Percentiles rank a stretch among this genome's conserved stretches.
Evolutionary conservation across 2,113 vertebrate genomes (phyloP).

Genomic region (Heterotis niloticus): DNA sequence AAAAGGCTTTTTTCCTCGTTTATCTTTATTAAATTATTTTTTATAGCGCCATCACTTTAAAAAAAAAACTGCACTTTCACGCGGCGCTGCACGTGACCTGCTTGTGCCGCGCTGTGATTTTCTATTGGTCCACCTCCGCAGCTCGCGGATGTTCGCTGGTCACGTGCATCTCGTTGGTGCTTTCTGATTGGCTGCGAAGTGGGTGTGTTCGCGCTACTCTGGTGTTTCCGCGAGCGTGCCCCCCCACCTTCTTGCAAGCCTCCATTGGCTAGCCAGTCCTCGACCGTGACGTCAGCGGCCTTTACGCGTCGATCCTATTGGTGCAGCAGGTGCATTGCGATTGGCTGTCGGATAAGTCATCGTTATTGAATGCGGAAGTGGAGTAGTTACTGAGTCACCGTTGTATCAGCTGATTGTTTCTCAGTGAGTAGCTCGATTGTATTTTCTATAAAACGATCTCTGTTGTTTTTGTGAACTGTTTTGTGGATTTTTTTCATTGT

Average conservation of each 20-base stretch:
- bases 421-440: constrained; percentile 72
- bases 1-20: neutral
- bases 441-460: constrained; percentile 36
- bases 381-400: constrained; percentile 74
- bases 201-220: constrained; percentile 56
- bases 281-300: constrained; percentile 7
- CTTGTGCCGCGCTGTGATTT: constrained; percentile 77
- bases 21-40: neutral
- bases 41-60: neutral
- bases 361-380: constrained; percentile 68
- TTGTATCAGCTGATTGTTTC: constrained; percentile 75
- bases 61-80: neutral
- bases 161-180: neutral
- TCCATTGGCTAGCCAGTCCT: constrained; percentile 40
- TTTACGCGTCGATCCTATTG: neutral
- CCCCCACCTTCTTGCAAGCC: constrained; percentile 19
- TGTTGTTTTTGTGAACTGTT: constrained; percentile 36
- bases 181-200: constrained; percentile 56
- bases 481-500: constrained; percentile 19
- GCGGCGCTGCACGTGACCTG: constrained; percentile 34
- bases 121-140: constrained; percentile 60
- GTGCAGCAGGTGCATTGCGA: constrained; percentile 20
- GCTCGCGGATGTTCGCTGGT: neutral
- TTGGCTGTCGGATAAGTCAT: constrained; percentile 58
- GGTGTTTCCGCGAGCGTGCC: neutral